Percentiles rank a stretch among this genome's conserved stretches.
phyloP scores from a whole-genome alignment of 1,140 invertebrate species.

The Cyrtorhinus lividipennis region DNA sequence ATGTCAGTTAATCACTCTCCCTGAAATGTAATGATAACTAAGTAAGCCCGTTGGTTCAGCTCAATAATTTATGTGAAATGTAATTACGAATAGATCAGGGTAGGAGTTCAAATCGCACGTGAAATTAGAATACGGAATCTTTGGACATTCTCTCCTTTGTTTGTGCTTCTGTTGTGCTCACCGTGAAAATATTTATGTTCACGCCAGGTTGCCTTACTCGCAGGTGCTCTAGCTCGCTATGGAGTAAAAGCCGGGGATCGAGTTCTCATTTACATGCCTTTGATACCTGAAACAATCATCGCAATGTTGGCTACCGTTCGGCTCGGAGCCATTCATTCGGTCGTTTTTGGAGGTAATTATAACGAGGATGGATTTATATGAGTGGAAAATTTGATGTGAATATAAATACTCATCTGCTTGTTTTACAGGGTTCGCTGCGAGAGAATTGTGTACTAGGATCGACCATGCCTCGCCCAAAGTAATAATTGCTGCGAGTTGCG shows the following conservation, averaged over 20 bases:
- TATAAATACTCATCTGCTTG: too few species aligned
- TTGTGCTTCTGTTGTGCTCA: too few species aligned
- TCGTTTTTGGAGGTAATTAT: slow-evolving; percentile 76
- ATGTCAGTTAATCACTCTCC: background rate
- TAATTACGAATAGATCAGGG: too few species aligned
- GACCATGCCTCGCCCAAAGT: slow-evolving; percentile 76
- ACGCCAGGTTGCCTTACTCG: slow-evolving; percentile 59
- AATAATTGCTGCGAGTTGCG: slow-evolving; percentile 77
- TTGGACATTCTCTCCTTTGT: too few species aligned
- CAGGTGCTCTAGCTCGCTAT: slow-evolving; percentile 53
- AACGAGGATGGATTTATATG: slow-evolving; percentile 23
- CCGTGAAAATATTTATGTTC: too few species aligned
- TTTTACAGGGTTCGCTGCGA: slow-evolving; percentile 62
- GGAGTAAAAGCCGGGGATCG: slow-evolving; percentile 62
- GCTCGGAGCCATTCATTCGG: slow-evolving; percentile 71
- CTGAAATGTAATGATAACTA: background rate
- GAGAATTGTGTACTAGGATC: slow-evolving; percentile 70
- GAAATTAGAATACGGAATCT: too few species aligned
- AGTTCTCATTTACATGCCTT: slow-evolving; percentile 82
- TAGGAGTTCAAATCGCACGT: too few species aligned
- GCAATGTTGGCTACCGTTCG: slow-evolving; percentile 70
- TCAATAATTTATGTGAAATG: too few species aligned
- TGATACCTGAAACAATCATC: slow-evolving; percentile 73
- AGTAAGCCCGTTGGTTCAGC: background rate
- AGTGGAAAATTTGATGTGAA: too few species aligned